Conservation (phyloP, 2,113 vertebrate genomes). For the Podarcis raffonei region DNA sequence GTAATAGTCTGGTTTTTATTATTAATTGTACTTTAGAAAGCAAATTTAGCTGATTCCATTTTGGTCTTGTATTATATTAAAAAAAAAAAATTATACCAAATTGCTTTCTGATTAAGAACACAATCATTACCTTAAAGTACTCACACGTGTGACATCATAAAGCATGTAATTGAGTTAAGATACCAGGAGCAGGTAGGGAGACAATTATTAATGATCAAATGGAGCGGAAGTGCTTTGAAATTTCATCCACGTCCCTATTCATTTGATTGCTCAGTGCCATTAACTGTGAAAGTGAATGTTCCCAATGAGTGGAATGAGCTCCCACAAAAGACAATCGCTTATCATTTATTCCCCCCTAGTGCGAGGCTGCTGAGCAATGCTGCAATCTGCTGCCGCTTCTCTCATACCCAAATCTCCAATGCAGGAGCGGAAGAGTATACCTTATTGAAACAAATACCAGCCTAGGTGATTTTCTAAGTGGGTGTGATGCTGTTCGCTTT, state of each 20-base stretch:
- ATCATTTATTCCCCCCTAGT: constrained; percentile 40
- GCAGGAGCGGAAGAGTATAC: constrained; percentile 49
- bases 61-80: constrained; percentile 8
- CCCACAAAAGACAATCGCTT: constrained; percentile 39
- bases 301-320: constrained; percentile 28
- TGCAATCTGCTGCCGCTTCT: constrained; percentile 21
- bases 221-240: constrained; percentile 10
- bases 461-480: constrained; percentile 68
- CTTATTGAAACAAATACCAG: constrained; percentile 51
- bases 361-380: neutral
- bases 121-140: constrained; percentile 58
- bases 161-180: constrained; percentile 9
- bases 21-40: constrained; percentile 45
- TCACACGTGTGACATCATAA: constrained; percentile 32
- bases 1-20: neutral
- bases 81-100: neutral
- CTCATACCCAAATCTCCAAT: constrained; percentile 28
- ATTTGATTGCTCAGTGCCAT: neutral
- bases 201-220: constrained; percentile 1
- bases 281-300: neutral
- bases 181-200: constrained; percentile 5
- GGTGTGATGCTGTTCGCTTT: constrained; percentile 69
- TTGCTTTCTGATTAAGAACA: constrained; percentile 7
- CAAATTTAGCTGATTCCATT: constrained; percentile 36
- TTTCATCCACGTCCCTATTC: constrained; percentile 8